These are phyloP conservation scores for Timema podura DNA, from an alignment of 2,888 invertebrate species.

Conservation along the genomic window DNA sequence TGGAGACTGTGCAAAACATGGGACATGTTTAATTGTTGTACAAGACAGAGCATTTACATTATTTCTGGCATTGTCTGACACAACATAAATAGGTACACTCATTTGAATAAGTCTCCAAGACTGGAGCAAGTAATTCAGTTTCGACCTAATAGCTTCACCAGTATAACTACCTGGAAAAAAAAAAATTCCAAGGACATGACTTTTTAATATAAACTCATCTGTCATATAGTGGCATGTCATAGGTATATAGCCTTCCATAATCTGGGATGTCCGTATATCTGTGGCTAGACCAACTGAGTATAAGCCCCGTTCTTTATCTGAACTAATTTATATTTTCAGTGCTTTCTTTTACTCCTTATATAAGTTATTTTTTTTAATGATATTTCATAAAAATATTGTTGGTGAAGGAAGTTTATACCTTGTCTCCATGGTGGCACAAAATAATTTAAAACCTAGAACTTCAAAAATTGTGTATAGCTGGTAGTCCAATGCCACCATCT, in stretches of 20 bases:
- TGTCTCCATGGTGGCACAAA: neutral
- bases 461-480: neutral
- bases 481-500: neutral
- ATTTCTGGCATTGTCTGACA: slow-evolving; percentile 12
- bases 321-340: neutral
- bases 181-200: neutral
- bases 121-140: slow-evolving; percentile 1
- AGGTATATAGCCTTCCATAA: neutral
- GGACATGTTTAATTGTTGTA: neutral
- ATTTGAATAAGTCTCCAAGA: neutral
- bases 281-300: neutral
- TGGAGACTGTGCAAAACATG: neutral
- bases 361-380: neutral
- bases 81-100: neutral
- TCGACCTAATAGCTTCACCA: neutral
- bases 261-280: slow-evolving; percentile 2
- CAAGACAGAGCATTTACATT: neutral
- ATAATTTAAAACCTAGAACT: neutral
- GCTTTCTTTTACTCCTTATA: neutral
- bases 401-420: neutral
- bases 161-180: neutral
- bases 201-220: neutral
- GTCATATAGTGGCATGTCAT: slow-evolving; percentile 10
- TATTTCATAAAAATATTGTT: neutral
- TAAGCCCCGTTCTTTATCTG: neutral